Evolutionary conservation across 2,888 invertebrate species (phyloP).

Genomic region (Eledone cirrhosa): DNA sequence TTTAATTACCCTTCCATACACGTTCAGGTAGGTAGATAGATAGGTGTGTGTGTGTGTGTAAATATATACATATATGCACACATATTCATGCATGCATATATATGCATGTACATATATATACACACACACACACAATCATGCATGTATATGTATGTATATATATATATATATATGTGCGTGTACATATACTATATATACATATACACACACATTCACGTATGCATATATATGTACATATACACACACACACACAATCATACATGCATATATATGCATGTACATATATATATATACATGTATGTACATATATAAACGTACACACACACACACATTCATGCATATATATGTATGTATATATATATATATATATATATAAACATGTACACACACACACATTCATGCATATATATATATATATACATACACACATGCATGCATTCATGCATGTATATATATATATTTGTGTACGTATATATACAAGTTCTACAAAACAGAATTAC

Average conservation of each 20-base stretch:
- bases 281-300: background rate
- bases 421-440: background rate
- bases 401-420: background rate
- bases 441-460: background rate
- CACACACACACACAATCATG: too few relatives aligned
- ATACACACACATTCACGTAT: background rate
- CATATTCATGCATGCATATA: background rate
- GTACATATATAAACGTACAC: background rate
- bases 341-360: background rate
- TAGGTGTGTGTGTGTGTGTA: background rate
- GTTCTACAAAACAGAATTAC: background rate
- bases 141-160: background rate
- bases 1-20: background rate
- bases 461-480: background rate
- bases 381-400: background rate
- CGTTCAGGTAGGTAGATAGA: background rate
- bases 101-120: background rate
- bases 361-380: constrained; percentile 15
- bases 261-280: background rate
- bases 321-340: background rate
- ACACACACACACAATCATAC: too few relatives aligned
- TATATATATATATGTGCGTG: background rate
- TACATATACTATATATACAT: background rate
- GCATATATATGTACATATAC: background rate
- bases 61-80: background rate